Conservation (phyloP, 2,888 invertebrate species). For the Calameuta filiformis region DNA sequence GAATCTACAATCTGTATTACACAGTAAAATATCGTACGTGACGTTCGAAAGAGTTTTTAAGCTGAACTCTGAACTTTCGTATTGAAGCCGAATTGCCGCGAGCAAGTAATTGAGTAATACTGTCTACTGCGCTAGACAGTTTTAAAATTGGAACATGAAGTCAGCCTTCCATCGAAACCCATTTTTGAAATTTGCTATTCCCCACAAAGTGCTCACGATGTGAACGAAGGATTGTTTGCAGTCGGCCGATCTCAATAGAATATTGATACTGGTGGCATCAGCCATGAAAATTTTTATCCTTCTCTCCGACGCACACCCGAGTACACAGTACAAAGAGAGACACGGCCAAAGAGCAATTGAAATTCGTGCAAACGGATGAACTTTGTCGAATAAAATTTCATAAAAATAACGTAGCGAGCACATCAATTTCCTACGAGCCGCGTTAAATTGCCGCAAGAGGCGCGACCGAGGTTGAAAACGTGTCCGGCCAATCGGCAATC, state of each 20-base stretch:
- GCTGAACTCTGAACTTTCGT: not conserved
- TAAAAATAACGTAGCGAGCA: not conserved
- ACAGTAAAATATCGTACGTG: not conserved
- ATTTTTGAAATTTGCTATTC: not conserved
- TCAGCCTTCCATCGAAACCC: not conserved
- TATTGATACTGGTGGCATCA: not conserved
- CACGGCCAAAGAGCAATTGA: not conserved
- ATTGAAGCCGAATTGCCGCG: not conserved
- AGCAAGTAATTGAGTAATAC: not conserved
- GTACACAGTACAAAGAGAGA: not conserved
- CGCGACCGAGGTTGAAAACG: too few relatives aligned
- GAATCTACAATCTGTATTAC: not conserved
- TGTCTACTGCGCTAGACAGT: not conserved
- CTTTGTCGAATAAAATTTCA: not conserved
- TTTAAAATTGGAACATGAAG: not conserved
- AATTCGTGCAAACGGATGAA: not conserved
- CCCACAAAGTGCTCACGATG: not conserved
- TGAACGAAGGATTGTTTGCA: not conserved
- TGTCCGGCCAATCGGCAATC: not conserved
- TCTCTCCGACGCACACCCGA: not conserved
- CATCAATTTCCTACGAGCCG: not conserved
- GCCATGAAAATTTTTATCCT: not conserved
- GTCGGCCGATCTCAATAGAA: not conserved
- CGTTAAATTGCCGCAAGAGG: too few relatives aligned
- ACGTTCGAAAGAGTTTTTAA: not conserved